These are phyloP conservation scores for Hemicordylus capensis DNA, from an alignment of 2,113 vertebrate genomes.

Conservation along the genomic window DNA sequence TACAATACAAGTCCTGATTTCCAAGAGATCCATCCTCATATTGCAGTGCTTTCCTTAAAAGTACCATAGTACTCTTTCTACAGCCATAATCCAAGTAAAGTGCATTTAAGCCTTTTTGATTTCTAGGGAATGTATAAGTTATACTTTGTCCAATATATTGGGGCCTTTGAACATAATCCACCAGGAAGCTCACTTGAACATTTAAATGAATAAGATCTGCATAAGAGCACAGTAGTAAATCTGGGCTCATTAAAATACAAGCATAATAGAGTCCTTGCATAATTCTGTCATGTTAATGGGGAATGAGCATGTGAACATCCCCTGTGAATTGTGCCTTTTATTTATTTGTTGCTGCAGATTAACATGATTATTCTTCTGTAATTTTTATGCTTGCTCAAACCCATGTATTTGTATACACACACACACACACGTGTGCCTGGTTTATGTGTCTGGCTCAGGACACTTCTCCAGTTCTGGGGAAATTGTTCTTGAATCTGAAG, in stretches of 20 bases:
- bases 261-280: neutral
- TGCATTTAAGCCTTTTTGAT: neutral
- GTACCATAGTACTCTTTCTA: neutral
- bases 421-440: too few relatives aligned
- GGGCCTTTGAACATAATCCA: neutral
- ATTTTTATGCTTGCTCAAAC: too few relatives aligned
- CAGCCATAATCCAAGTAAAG: neutral
- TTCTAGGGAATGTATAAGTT: neutral
- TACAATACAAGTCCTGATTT: neutral
- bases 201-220: neutral
- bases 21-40: neutral
- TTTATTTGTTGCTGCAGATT: neutral
- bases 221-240: too few relatives aligned
- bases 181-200: neutral
- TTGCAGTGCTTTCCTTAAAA: neutral
- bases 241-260: too few relatives aligned
- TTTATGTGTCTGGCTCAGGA: too few relatives aligned
- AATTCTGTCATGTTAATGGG: neutral
- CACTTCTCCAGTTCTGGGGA: too few relatives aligned
- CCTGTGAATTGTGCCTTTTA: too few relatives aligned
- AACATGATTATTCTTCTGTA: neutral
- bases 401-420: too few relatives aligned
- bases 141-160: neutral
- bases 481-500: too few relatives aligned
- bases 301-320: too few relatives aligned